Conservation (phyloP, 2,113 vertebrate species). For the Platysteira castanea region DNA sequence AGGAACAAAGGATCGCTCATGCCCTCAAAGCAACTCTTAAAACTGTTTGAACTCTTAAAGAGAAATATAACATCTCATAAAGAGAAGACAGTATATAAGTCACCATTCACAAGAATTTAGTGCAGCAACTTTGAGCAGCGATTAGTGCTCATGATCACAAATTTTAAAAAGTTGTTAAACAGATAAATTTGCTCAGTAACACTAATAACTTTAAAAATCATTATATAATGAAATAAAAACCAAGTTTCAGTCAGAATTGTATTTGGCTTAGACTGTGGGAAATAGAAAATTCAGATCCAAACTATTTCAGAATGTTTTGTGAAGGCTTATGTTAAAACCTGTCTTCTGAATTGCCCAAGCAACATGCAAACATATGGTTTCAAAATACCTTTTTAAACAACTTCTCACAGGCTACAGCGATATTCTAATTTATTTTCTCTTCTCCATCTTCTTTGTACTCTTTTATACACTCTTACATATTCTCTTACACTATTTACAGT, state of each 20-base stretch:
- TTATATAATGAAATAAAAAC: neutral
- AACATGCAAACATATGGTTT: neutral
- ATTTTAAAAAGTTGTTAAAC: neutral
- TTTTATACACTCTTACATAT: neutral
- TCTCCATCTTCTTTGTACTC: neutral
- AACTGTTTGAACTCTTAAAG: neutral
- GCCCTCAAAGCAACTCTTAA: neutral
- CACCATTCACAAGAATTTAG: neutral
- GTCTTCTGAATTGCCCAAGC: neutral
- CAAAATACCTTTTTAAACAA: neutral
- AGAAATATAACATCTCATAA: neutral
- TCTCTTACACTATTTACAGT: neutral
- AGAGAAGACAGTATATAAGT: neutral
- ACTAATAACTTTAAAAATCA: neutral
- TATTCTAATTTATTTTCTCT: neutral
- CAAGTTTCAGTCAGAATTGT: neutral
- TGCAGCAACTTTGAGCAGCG: neutral
- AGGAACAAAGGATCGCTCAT: neutral
- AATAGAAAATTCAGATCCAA: neutral
- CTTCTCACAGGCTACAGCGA: neutral
- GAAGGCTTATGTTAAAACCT: neutral
- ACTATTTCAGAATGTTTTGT: neutral
- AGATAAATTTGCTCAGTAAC: neutral
- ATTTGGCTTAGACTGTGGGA: neutral
- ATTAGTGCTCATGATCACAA: neutral